A percentile compares a stretch with the other conserved stretches of the same genome.
phyloP scores from a whole-genome alignment of 1,140 invertebrate genomes.

The Sarcophaga peregrina region DNA sequence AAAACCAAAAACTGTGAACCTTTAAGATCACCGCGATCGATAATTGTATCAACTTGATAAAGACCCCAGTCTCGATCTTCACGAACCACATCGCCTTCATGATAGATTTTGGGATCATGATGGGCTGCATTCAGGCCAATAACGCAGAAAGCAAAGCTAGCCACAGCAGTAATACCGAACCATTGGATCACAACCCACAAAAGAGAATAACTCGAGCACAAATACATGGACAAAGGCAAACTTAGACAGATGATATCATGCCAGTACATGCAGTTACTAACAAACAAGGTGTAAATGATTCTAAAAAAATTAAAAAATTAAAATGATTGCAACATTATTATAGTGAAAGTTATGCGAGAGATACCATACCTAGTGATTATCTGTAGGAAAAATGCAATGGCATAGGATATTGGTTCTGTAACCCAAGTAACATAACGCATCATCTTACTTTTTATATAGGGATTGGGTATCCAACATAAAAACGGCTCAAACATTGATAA shows the following conservation, averaged over 20 bases:
- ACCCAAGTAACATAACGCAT: conserved; percentile 67
- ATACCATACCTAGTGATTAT: conserved; percentile 54
- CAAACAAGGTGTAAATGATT: conserved; percentile 57
- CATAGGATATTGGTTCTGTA: conserved; percentile 69
- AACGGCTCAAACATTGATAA: conserved; percentile 77
- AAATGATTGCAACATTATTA: conserved; percentile 30
- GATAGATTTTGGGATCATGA: conserved; percentile 85
- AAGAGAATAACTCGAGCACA: conserved; percentile 55
- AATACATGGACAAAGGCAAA: conserved; percentile 69
- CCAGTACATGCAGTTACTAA: conserved; percentile 61
- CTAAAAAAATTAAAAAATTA: conserved; percentile 48
- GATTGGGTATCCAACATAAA: conserved; percentile 74
- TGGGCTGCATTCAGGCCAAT: conserved; percentile 83
- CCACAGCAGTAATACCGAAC: conserved; percentile 71
- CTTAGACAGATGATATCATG: conserved; percentile 68
- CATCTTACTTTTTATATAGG: conserved; percentile 67
- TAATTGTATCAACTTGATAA: conserved; percentile 79
- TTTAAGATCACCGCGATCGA: conserved; percentile 78
- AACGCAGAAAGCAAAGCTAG: conserved; percentile 73
- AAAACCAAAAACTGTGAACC: conserved; percentile 76
- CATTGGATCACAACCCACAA: conserved; percentile 67
- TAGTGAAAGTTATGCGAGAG: neutral
- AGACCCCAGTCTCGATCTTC: conserved; percentile 81
- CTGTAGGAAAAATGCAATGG: conserved; percentile 63
- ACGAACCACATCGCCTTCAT: conserved; percentile 80